A percentile compares a stretch with the other conserved stretches of the same genome.
Evolutionary conservation across 1,140 invertebrate genomes (phyloP).

Genomic region (Schlechtendalia chinensis): DNA sequence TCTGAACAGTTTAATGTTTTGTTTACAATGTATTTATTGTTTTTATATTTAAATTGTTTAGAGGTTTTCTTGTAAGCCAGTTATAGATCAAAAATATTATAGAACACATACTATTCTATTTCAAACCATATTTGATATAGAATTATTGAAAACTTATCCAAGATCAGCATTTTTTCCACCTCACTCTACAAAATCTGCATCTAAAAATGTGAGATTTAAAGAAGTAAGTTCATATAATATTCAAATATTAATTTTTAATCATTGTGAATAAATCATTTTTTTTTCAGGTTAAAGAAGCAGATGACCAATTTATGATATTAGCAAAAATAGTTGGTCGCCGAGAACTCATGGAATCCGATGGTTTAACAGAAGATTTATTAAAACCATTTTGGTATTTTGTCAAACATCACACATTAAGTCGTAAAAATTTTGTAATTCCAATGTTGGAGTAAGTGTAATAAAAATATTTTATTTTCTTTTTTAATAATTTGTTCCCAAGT

Average conservation of each 20-base stretch:
- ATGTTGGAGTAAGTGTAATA: constrained; percentile 22
- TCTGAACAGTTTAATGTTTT: too few species aligned
- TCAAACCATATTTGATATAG: constrained; percentile 28
- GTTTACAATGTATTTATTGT: neutral
- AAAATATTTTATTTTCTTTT: neutral
- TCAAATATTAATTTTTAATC: neutral
- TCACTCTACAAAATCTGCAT: neutral
- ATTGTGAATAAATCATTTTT: too few species aligned
- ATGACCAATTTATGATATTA: constrained; percentile 27
- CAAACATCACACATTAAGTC: constrained; percentile 41
- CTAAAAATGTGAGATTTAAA: constrained; percentile 13
- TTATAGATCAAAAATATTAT: constrained; percentile 27
- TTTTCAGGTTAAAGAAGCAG: constrained; percentile 28
- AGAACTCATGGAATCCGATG: neutral
- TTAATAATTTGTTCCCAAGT: neutral
- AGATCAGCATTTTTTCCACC: constrained; percentile 40
- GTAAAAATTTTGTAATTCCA: constrained; percentile 44
- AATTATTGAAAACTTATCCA: constrained; percentile 37
- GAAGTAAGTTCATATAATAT: too few species aligned
- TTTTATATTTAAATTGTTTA: constrained; percentile 1
- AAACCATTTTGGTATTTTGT: constrained; percentile 45
- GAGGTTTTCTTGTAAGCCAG: constrained; percentile 27
- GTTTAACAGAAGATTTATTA: constrained; percentile 40
- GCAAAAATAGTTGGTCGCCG: constrained; percentile 9
- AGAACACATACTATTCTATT: constrained; percentile 38